A percentile compares a stretch with the other conserved stretches of the same genome.
Conservation (phyloP, 2,888 invertebrate genomes). For the Netelia inedita region DNA sequence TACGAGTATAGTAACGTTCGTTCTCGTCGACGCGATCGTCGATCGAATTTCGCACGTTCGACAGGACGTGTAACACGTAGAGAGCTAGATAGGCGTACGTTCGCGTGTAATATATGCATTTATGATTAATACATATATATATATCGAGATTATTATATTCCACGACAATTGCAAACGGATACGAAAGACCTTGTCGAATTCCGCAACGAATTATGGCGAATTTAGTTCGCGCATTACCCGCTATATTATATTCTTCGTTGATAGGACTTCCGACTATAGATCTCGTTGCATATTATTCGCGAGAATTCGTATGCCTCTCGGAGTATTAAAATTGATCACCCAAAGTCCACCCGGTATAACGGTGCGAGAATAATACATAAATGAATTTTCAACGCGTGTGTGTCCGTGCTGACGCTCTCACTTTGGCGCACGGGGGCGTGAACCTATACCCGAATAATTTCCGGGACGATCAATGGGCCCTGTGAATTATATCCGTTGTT, state of each 20-base stretch:
- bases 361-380: constrained; percentile 38
- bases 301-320: constrained; percentile 12
- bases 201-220: constrained; percentile 29
- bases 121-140: not conserved
- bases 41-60: constrained; percentile 33
- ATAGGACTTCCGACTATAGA: constrained; percentile 44
- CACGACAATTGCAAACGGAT: constrained; percentile 38
- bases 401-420: constrained; percentile 14
- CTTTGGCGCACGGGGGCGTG: constrained; percentile 54
- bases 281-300: constrained; percentile 3
- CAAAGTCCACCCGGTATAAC: not conserved
- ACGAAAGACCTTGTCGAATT: constrained; percentile 11
- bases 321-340: constrained; percentile 59
- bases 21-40: not conserved
- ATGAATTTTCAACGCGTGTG: constrained; percentile 27
- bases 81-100: not conserved
- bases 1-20: not conserved
- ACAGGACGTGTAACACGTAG: not conserved
- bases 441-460: constrained; percentile 69
- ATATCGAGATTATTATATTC: constrained; percentile 2
- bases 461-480: constrained; percentile 68
- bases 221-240: constrained; percentile 49
- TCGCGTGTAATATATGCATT: not conserved
- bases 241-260: constrained; percentile 34
- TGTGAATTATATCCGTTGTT: constrained; percentile 67